Base-by-base conservation (phyloP, 2,797 vertebrate species). In the Ceryle rudis region DNA sequence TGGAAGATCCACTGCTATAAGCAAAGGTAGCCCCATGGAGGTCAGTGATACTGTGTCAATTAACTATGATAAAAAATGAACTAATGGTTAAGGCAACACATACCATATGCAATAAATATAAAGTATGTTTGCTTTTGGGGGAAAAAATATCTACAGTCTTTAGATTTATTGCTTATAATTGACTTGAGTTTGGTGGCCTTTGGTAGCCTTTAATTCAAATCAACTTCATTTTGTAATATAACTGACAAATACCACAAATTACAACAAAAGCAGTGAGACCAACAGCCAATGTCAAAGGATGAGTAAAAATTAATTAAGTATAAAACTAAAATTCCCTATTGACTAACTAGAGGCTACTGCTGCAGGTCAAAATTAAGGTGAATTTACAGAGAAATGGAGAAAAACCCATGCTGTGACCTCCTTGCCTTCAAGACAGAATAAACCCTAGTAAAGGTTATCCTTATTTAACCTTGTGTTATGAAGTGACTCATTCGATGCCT, bases 381-480 rank as follows among this genome's bases (percentile, higher is more conserved):
- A 71, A 65, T 57, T 54, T 75, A 72, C 26, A 74, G 54, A 94
- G 60, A 64, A 82, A n/a, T 39, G n/a, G n/a, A 80, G 47, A 82
- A 86, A 95, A 81, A 23, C 2, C 5, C 35, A 1, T 57, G 11
- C 37, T 90, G 35, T 73, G 71, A 86, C 57, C 42, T 88, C 28
- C 29, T 71, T 77, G 33, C 35, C 77, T 79, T 79, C 66, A 65
- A 74, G 41, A 54, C 25, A 80, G 55, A 70, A 54, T 33, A 92
- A 93, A 47, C 6, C 41, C 44, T 35, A 65, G 29, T 71, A 80
- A 95, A 89, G 60, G n/a, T 58, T 81, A 95, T 93, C 94, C 78
- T 96, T 91, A 96, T 92, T 96, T 95, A 95, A 89, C 91, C 88
- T 90, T 85, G 64, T 55, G 54, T 89, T 95, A 71, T 57, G 60